Evolutionary conservation across 1,140 invertebrate species (phyloP), one percentile per base, ranked within the genome.

Genomic region (Heliconius himera): DNA sequence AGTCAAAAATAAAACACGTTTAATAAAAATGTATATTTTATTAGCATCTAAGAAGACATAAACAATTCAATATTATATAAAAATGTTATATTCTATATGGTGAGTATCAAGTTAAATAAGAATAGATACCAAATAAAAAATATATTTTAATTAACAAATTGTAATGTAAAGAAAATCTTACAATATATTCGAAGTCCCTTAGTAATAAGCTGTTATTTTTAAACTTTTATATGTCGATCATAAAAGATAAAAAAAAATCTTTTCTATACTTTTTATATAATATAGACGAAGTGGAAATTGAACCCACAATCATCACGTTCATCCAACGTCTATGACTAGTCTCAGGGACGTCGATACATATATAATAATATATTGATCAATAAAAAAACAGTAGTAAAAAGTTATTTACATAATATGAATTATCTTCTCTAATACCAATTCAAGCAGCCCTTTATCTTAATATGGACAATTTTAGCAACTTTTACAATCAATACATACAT

Each of bases 11-110:
- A 22, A 56, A 56, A 56, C n/a, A 56, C 54, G 9, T 9, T 9
- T 9, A 56, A 56, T 56, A 22, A 22, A 56, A 56, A 56, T 56
- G 54, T 56, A 56, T 56, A 56, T 56, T 56, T 56, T 56, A 56
- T 56, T 56, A 56, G 54, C 54, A 56, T 56, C 54, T 22, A 56
- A 56, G 54, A 8, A 56, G 54, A n/a, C 22, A 56, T 56, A 56
- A 56, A 56, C 54, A 56, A 22, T 56, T 22, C 11, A n/a, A 56
- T 56, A 56, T 22, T 56, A 22, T 56, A 56, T 22, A 56, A 56
- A 9, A 22, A 22, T 9, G 8, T 9, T 3, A 22, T 56, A 22
- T n/a, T 54, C 20, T n/a, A 56, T 20, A 22, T 56, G 8, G n/a
- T 22, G 8, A 56, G n/a, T 22, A 56, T 56, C 54, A 22, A 22